phyloP scores from a whole-genome alignment of 2,888 invertebrate species.

The Listrodromus nycthemerus region DNA sequence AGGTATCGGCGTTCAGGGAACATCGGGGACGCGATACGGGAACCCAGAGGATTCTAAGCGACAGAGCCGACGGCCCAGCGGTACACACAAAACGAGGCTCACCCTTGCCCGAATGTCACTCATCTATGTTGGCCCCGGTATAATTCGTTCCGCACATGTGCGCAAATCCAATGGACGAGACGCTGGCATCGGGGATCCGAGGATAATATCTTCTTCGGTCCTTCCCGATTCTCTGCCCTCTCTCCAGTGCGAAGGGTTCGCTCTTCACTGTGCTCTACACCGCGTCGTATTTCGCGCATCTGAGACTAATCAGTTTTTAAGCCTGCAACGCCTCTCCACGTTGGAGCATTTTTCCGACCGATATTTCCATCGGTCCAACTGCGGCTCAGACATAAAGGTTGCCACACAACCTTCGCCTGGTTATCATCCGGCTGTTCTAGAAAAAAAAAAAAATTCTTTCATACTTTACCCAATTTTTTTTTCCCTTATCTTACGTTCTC shows the following conservation, averaged over 20 bases:
- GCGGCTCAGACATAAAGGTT: conserved; percentile 17
- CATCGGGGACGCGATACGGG: conserved; percentile 38
- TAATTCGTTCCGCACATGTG: conserved; percentile 79
- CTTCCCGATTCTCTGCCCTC: conserved; percentile 53
- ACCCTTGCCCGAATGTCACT: conserved; percentile 69
- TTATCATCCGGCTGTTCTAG: conserved; percentile 7
- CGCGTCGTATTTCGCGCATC: conserved; percentile 39
- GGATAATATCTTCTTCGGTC: conserved; percentile 66
- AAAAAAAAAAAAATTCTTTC: conserved; percentile 12
- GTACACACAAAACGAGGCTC: conserved; percentile 52
- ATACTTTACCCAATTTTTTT: neutral
- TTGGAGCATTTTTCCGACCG: conserved; percentile 9
- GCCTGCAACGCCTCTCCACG: conserved; percentile 34
- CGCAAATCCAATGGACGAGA: conserved; percentile 73
- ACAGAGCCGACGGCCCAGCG: neutral
- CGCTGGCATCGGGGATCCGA: conserved; percentile 70
- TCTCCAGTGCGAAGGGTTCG: conserved; percentile 29
- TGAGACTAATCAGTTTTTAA: conserved; percentile 64
- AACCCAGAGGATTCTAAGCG: conserved; percentile 21
- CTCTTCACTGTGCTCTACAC: conserved; percentile 21
- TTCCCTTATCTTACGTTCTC: neutral
- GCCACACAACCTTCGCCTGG: conserved; percentile 28
- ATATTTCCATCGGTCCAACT: conserved; percentile 13
- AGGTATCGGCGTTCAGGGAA: conserved; percentile 57
- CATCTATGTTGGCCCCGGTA: conserved; percentile 72